Conservation (phyloP, 2,113 vertebrate genomes). For the Campylomormyrus numenius region DNA sequence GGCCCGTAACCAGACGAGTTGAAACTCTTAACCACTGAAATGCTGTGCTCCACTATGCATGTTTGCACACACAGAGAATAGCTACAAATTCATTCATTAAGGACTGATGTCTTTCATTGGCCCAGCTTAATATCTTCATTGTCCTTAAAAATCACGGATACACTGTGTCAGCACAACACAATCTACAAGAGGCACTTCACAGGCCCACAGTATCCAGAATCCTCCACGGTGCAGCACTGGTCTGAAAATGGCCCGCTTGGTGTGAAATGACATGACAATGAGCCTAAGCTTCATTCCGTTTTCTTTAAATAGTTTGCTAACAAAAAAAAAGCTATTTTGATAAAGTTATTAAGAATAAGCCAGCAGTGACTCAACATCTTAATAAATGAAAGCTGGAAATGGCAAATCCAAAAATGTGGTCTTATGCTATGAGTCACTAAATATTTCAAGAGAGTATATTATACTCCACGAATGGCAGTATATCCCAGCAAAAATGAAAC, state of each 20-base stretch:
- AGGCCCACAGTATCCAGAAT: not conserved
- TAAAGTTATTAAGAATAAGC: not conserved
- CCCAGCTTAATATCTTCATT: not conserved
- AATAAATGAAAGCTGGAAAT: not conserved
- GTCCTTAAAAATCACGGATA: not conserved
- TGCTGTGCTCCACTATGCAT: not conserved
- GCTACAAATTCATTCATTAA: not conserved
- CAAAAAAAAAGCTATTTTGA: not conserved
- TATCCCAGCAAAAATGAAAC: not conserved
- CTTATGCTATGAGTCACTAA: not conserved
- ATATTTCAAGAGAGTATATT: conserved; percentile 1
- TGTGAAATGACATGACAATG: not conserved
- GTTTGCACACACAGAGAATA: not conserved
- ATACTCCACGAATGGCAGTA: not conserved
- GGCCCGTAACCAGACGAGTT: not conserved
- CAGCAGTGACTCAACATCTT: not conserved
- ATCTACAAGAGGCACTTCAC: not conserved
- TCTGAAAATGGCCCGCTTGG: not conserved
- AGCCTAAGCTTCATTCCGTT: not conserved
- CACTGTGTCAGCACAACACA: not conserved
- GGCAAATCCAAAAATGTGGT: not conserved
- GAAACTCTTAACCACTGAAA: not conserved
- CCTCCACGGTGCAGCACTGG: not conserved
- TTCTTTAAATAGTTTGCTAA: not conserved
- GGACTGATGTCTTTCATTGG: not conserved